Evolutionary conservation across 2,113 vertebrate species (phyloP), one percentile per base, ranked within the genome.

Genomic region (Atlantisia rogersi): DNA sequence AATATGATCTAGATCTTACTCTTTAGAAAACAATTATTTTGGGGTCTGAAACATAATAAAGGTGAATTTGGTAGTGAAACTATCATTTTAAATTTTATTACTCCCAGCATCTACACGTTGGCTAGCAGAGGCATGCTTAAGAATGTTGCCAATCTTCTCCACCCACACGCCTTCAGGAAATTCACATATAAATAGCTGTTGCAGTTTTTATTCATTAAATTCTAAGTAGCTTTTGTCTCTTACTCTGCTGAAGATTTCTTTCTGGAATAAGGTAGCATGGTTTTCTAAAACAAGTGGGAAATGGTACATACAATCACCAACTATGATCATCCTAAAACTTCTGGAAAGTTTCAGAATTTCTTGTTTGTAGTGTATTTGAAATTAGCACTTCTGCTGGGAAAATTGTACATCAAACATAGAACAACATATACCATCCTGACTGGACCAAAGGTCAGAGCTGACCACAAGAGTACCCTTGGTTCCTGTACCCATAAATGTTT

Each of bases 121-220:
- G 86, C 96, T 81, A 88, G 95, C 65, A 95, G 67, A 79, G 89
- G 32, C 95, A 91, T 78, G 96, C 71, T 91, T 83, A 91, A 96
- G 89, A 97, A 95, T 92, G 91, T 94, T 85, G 52, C 71, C 7
- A 18, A 11, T 82, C 71, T 85, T 91, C 55, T 89, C 83, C 89
- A 90, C 91, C 78, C 79, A 92, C 32, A 9, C 2, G 5, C 84
- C 86, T 46, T 82, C 18, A 31, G 84, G 78, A 77, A 80, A 77
- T 56, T 52, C 35, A 32, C 48, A 31, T 85, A n/a, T 90, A 89
- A 92, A 85, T 50, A 90, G 26, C 59, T 97, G 67, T 68, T 79
- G 39, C 14, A 68, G 24, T 8, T 79, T 88, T 87, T 84, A 19
- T 29, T 87, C 25, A 21, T 53, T 40, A 5, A 86, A 60, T 79